These are phyloP conservation scores for Ganaspis brasiliensis DNA, from an alignment of 2,888 invertebrate genomes.

Conservation along the genomic window DNA sequence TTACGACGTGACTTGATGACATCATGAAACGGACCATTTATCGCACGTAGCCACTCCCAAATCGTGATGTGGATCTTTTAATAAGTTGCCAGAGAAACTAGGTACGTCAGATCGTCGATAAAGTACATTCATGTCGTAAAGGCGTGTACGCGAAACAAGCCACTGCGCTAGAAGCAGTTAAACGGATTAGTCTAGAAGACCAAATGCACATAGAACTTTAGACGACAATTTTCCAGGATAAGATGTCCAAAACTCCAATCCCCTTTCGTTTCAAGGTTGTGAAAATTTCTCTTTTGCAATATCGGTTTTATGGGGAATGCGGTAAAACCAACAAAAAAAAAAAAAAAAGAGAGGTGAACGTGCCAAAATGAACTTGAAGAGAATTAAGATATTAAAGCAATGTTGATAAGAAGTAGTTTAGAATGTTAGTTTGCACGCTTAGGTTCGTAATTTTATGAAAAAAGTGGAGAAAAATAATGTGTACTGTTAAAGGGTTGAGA, in stretches of 20 bases:
- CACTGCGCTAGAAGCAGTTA: conserved; percentile 9
- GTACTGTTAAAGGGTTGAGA: too few species aligned
- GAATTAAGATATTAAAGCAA: not conserved
- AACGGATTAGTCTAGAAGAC: conserved; percentile 22
- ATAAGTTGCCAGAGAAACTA: conserved; percentile 22
- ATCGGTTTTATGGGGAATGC: conserved; percentile 73
- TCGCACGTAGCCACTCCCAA: conserved; percentile 7
- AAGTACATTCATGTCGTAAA: conserved; percentile 34
- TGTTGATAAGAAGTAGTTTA: not conserved
- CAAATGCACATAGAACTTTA: not conserved
- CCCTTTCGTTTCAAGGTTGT: conserved; percentile 46
- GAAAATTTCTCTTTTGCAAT: conserved; percentile 72
- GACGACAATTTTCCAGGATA: conserved; percentile 11
- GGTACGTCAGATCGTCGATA: conserved; percentile 16
- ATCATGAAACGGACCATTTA: not conserved
- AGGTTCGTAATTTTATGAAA: too few species aligned
- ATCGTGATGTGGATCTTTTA: conserved; percentile 22
- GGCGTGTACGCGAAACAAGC: conserved; percentile 8
- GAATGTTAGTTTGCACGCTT: too few species aligned
- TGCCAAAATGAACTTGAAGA: conserved; percentile 44
- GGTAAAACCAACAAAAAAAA: conserved; percentile 72
- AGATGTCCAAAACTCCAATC: conserved; percentile 7
- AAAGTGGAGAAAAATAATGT: too few species aligned
- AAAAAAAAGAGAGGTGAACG: conserved; percentile 50
- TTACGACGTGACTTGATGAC: conserved; percentile 30